These are phyloP conservation scores for Oryzias sinensis DNA, from an alignment of 2,797 vertebrate species.

Conservation along the genomic window DNA sequence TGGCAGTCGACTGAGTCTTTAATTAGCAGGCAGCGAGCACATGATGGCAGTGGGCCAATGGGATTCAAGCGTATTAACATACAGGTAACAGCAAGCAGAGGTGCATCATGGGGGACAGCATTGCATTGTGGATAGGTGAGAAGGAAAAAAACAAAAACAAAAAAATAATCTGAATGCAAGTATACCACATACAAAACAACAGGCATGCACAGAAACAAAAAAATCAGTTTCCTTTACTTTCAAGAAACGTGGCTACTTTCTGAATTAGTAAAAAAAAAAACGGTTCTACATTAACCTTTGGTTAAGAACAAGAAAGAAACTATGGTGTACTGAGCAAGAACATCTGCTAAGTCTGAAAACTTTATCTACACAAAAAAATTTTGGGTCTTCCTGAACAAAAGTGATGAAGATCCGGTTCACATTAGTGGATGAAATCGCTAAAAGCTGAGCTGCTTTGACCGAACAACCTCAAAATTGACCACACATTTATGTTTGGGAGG, in stretches of 20 bases:
- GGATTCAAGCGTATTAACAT: constrained; percentile 99
- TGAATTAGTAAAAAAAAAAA: constrained; percentile 89
- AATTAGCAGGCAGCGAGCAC: constrained; percentile 99
- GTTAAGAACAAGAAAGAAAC: constrained; percentile 84
- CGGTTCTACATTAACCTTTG: constrained; percentile 91
- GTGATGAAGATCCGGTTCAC: no score
- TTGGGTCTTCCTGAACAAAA: no score
- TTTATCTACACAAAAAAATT: no score
- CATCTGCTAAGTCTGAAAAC: no score
- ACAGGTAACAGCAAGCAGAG: constrained; percentile 99
- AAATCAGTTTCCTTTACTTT: constrained; percentile 85
- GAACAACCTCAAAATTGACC: no score
- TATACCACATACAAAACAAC: constrained; percentile 99
- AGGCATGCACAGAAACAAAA: constrained; percentile 99
- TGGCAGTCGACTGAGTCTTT: constrained; percentile 99
- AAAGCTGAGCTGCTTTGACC: no score
- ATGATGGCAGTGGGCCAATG: constrained; percentile 99
- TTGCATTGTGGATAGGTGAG: constrained; percentile 99
- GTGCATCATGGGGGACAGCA: constrained; percentile 99
- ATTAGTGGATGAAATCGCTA: no score
- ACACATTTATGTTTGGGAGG: no score
- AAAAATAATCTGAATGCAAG: constrained; percentile 99
- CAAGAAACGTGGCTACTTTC: constrained; percentile 93
- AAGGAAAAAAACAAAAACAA: constrained; percentile 91
- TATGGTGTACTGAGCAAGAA: constrained; percentile 60